These are phyloP conservation scores for Sorex maritimensis DNA, from an alignment of 2,797 vertebrate species.

Conservation along the genomic window DNA sequence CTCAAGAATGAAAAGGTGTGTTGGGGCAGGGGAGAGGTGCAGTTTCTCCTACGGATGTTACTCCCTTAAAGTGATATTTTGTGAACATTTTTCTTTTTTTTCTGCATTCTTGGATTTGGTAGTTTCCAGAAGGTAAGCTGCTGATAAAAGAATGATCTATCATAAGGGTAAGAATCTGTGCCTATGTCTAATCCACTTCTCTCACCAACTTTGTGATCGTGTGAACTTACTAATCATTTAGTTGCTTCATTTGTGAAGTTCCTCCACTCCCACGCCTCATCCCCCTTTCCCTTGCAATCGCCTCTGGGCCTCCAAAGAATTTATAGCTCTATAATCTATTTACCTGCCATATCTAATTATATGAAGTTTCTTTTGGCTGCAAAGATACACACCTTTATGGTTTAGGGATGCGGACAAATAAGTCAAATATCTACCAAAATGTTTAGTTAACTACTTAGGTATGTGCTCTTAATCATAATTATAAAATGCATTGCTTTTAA, in stretches of 20 bases:
- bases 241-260: conserved; percentile 9
- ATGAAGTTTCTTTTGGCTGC: neutral
- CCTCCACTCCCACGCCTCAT: neutral
- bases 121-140: conserved; percentile 41
- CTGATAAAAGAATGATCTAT: neutral
- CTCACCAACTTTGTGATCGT: neutral
- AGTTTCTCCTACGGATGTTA: conserved; percentile 34
- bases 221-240: conserved; percentile 45
- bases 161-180: neutral
- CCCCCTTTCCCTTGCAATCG: no score
- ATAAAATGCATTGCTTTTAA: neutral
- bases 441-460: conserved; percentile 10
- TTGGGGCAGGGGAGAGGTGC: neutral
- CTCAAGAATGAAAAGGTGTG: neutral
- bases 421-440: conserved; percentile 40
- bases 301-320: neutral
- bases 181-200: neutral
- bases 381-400: neutral
- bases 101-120: neutral
- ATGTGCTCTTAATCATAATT: no score
- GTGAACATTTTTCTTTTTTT: conserved; percentile 17
- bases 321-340: neutral
- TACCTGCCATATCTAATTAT: neutral
- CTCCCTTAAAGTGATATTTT: conserved; percentile 8
- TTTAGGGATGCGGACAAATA: neutral